phyloP scores from a whole-genome alignment of 1,140 invertebrate species.

The Lepidostoma basale region DNA sequence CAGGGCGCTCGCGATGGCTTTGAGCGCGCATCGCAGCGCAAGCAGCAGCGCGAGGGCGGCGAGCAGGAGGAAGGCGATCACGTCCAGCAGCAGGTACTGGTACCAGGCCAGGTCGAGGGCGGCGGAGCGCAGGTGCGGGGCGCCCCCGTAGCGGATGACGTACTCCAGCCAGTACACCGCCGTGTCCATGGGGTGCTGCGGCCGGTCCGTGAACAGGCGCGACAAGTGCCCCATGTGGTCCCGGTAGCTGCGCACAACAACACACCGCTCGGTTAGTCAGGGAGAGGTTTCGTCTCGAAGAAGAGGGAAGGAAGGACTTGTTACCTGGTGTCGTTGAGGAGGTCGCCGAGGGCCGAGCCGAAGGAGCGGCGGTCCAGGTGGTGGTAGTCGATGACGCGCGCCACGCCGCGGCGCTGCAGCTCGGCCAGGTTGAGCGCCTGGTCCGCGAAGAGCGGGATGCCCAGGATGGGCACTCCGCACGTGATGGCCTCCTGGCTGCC shows the following conservation, averaged over 20 bases:
- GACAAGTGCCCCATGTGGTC: slow-evolving; percentile 51
- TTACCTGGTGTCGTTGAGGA: slow-evolving; percentile 55
- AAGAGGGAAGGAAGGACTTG: too few species aligned
- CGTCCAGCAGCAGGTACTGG: slow-evolving; percentile 60
- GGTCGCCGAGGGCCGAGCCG: slow-evolving; percentile 50
- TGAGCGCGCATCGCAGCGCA: too few species aligned
- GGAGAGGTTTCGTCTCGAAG: too few species aligned
- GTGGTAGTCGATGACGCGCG: slow-evolving; percentile 50
- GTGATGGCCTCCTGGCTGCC: slow-evolving; percentile 65
- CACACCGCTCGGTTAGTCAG: too few species aligned
- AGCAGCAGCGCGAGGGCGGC: too few species aligned
- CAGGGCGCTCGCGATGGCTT: too few species aligned
- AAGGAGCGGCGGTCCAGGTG: slow-evolving; percentile 51
- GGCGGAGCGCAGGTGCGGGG: slow-evolving; percentile 54
- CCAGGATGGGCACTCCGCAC: slow-evolving; percentile 60
- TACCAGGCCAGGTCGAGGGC: slow-evolving; percentile 56
- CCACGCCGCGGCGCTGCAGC: slow-evolving; percentile 54
- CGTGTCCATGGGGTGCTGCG: slow-evolving; percentile 59
- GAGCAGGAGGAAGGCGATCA: slow-evolving; percentile 42
- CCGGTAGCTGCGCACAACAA: slow-evolving; percentile 49
- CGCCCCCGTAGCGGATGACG: slow-evolving; percentile 60
- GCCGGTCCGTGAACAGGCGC: slow-evolving; percentile 57
- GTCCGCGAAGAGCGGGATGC: slow-evolving; percentile 69
- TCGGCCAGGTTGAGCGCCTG: slow-evolving; percentile 61
- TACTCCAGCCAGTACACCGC: slow-evolving; percentile 68